Conservation (phyloP, 2,888 invertebrate species). For the Nebria salina region DNA sequence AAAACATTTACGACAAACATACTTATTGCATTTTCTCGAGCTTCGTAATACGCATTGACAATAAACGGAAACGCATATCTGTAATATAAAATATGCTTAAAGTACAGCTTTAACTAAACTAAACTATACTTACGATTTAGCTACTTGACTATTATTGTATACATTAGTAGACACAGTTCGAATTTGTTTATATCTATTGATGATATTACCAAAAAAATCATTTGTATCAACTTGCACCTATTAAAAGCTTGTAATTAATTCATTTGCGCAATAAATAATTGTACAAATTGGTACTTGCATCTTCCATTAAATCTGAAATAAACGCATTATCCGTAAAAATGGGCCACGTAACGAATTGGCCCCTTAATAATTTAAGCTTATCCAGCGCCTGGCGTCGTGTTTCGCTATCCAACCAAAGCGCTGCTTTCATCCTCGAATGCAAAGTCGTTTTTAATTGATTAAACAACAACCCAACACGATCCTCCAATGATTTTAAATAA, state of each 20-base stretch:
- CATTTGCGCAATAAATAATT: not conserved
- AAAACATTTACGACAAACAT: slow-evolving; percentile 47
- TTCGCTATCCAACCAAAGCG: slow-evolving; percentile 63
- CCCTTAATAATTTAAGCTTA: slow-evolving; percentile 60
- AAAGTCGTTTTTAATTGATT: slow-evolving; percentile 62
- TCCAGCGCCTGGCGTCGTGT: slow-evolving; percentile 61
- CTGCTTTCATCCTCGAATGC: slow-evolving; percentile 59
- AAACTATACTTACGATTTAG: slow-evolving; percentile 29
- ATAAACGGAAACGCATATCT: slow-evolving; percentile 36
- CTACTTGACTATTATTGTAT: slow-evolving; percentile 39
- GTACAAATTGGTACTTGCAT: slow-evolving; percentile 6
- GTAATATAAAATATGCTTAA: slow-evolving; percentile 3
- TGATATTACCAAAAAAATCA: slow-evolving; percentile 62
- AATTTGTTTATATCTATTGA: slow-evolving; percentile 59
- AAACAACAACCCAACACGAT: slow-evolving; percentile 59
- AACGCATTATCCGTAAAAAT: slow-evolving; percentile 43
- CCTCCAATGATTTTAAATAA: slow-evolving; percentile 53
- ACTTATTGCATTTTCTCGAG: slow-evolving; percentile 65
- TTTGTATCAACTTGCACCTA: slow-evolving; percentile 60
- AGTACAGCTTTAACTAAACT: not conserved
- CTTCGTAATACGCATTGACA: slow-evolving; percentile 57
- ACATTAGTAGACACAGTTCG: slow-evolving; percentile 53
- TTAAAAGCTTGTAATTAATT: slow-evolving; percentile 16
- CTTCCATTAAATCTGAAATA: slow-evolving; percentile 30
- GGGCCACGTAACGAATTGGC: slow-evolving; percentile 62